Percentiles rank a stretch among this genome's conserved stretches.
phyloP scores from a whole-genome alignment of 2,113 vertebrate genomes.

The Cepphus grylle region DNA sequence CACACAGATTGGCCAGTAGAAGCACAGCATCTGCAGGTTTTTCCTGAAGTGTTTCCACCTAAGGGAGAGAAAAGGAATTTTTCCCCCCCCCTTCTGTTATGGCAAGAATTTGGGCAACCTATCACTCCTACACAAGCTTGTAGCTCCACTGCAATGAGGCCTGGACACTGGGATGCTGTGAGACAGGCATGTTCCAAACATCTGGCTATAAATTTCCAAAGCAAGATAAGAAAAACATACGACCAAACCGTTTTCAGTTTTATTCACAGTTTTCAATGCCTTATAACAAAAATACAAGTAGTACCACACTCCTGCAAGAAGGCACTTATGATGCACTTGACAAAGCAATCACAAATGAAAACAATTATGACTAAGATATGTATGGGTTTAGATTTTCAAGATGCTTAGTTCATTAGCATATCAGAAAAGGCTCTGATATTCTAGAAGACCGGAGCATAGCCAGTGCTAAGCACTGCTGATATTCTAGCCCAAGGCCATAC shows the following conservation, averaged over 20 bases:
- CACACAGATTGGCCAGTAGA: constrained; percentile 4
- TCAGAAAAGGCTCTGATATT: not conserved
- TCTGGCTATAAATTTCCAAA: not conserved
- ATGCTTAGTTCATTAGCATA: not conserved
- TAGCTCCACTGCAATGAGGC: not conserved
- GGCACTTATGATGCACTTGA: not conserved
- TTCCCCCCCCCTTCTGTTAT: rapidly evolving
- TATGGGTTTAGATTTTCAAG: not conserved
- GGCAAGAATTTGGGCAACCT: not conserved
- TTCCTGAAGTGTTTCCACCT: not conserved
- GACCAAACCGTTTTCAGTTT: not conserved
- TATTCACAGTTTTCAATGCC: not conserved
- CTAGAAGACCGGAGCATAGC: not conserved
- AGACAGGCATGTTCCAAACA: not conserved
- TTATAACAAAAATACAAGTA: not conserved
- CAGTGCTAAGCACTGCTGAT: not conserved
- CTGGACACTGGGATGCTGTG: not conserved
- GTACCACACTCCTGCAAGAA: not conserved
- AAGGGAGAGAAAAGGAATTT: not conserved
- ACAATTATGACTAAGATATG: not conserved
- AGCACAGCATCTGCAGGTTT: not conserved
- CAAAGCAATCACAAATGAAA: not conserved
- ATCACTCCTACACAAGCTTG: not conserved
- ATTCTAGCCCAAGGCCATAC: not conserved
- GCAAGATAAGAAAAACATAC: not conserved